phyloP scores from a whole-genome alignment of 2,888 invertebrate genomes.

The Clanis bilineata region DNA sequence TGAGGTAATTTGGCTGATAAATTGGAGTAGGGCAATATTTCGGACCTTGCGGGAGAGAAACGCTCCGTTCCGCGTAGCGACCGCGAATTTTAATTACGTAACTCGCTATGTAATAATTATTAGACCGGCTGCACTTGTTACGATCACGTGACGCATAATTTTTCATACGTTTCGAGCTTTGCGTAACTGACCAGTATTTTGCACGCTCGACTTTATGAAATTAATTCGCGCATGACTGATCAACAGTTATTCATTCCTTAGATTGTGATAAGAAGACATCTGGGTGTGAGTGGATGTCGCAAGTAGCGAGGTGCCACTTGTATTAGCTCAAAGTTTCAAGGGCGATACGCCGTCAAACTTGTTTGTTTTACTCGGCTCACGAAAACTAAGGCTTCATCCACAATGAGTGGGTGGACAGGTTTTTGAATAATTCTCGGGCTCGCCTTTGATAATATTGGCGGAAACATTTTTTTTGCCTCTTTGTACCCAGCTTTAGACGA shows the following conservation, averaged over 20 bases:
- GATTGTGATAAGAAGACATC: constrained; percentile 54
- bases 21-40: constrained; percentile 55
- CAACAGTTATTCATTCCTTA: constrained; percentile 52
- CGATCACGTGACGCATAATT: constrained; percentile 51
- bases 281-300: constrained; percentile 61
- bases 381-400: constrained; percentile 26
- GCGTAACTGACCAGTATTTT: constrained; percentile 41
- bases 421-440: constrained; percentile 13
- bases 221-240: constrained; percentile 37
- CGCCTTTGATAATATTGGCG: neutral
- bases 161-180: constrained; percentile 54
- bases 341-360: constrained; percentile 59
- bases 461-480: neutral
- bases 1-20: constrained; percentile 54
- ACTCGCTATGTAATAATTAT: constrained; percentile 51
- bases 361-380: constrained; percentile 50
- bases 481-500: neutral
- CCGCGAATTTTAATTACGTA: constrained; percentile 58
- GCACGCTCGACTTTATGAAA: constrained; percentile 23
- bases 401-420: constrained; percentile 22
- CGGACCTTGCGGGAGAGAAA: constrained; percentile 36
- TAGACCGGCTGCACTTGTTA: constrained; percentile 59
- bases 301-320: constrained; percentile 63
- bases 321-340: constrained; percentile 58
- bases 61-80: constrained; percentile 46